phyloP scores from a whole-genome alignment of 2,797 vertebrate species.

The Trematomus bernacchii region DNA sequence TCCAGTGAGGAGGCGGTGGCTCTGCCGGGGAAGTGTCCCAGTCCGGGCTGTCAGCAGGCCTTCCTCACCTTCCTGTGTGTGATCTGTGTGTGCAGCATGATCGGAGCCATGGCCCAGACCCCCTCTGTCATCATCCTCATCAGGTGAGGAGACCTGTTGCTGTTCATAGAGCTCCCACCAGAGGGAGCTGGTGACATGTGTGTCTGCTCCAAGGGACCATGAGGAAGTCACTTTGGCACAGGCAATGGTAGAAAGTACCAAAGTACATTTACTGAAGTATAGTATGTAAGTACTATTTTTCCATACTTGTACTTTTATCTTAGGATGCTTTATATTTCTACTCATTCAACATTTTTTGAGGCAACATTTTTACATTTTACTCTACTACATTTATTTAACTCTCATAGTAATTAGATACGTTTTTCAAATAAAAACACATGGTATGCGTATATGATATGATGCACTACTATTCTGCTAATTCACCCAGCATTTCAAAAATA shows the following conservation, averaged over 20 bases:
- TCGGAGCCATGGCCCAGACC: conserved; percentile 98
- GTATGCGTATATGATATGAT: too few species aligned
- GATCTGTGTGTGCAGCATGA: conserved; percentile 98
- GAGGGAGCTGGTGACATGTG: conserved; percentile 54
- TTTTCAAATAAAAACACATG: too few species aligned
- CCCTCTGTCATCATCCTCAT: conserved; percentile 98
- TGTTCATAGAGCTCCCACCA: conserved; percentile 34
- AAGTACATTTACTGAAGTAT: not conserved
- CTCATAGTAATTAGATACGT: too few species aligned
- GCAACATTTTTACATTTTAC: not conserved
- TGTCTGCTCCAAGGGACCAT: not conserved
- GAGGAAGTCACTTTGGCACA: not conserved
- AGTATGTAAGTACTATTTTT: not conserved
- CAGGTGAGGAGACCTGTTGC: conserved; percentile 60
- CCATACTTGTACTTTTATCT: not conserved
- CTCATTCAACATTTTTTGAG: not conserved
- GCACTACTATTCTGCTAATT: too few species aligned
- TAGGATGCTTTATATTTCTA: not conserved
- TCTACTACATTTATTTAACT: not conserved
- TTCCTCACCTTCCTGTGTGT: conserved; percentile 98
- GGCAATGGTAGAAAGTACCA: not conserved
- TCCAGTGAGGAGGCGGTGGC: conserved; percentile 90
- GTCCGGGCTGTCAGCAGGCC: conserved; percentile 95
- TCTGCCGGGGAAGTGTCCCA: conserved; percentile 94
- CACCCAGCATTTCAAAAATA: too few species aligned